phyloP scores from a whole-genome alignment of 2,113 vertebrate genomes.

The Porphyrio hochstetteri region DNA sequence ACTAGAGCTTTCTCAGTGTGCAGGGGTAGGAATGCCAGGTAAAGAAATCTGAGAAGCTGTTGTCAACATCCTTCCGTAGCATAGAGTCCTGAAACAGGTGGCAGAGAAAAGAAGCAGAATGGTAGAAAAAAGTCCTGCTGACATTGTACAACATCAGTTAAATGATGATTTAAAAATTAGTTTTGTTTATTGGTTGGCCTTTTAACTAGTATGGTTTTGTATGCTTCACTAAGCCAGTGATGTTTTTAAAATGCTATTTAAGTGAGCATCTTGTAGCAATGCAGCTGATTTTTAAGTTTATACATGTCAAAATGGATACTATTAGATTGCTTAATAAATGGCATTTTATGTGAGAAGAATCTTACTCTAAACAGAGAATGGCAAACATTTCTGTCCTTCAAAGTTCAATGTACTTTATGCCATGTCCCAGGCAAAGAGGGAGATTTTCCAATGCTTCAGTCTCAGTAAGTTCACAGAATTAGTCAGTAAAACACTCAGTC shows the following conservation, averaged over 20 bases:
- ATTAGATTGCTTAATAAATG: not conserved
- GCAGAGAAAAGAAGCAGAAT: not conserved
- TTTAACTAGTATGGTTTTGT: not conserved
- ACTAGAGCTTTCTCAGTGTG: not conserved
- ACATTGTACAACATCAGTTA: too few species aligned
- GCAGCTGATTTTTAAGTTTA: not conserved
- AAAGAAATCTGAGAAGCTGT: not conserved
- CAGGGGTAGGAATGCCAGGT: not conserved
- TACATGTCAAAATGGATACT: not conserved
- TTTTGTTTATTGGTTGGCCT: not conserved
- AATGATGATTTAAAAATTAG: not conserved
- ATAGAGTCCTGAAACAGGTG: not conserved
- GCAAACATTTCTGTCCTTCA: not conserved
- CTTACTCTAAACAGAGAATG: not conserved
- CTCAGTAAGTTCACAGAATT: not conserved
- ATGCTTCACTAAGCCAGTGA: not conserved
- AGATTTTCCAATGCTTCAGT: not conserved
- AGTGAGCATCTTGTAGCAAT: not conserved
- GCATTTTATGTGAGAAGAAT: not conserved
- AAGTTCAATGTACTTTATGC: not conserved
- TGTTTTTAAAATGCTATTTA: not conserved
- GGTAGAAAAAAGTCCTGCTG: not conserved
- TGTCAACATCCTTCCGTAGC: not conserved
- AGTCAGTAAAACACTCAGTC: too few species aligned
- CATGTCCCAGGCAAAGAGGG: not conserved